Conservation (phyloP, 2,113 vertebrate species). For the Lipophrys pholis region DNA sequence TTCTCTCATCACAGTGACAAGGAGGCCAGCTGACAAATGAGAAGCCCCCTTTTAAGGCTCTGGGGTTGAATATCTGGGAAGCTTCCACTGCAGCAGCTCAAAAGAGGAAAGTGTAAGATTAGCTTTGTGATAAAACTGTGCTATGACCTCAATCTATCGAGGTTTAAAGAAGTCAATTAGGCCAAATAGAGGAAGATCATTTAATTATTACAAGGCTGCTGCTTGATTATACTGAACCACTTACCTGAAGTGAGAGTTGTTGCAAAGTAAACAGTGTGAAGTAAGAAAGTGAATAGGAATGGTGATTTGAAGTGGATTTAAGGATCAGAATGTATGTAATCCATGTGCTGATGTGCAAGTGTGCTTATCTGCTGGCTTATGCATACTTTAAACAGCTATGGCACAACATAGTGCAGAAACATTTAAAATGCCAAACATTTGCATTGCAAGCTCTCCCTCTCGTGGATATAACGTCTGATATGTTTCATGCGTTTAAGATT, state of each 20-base stretch:
- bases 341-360: not conserved
- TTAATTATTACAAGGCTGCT: not conserved
- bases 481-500: slow-evolving; percentile 59
- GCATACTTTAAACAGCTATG: not conserved
- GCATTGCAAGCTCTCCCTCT: slow-evolving; percentile 22
- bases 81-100: slow-evolving; percentile 61
- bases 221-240: not conserved
- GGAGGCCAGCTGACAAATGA: slow-evolving; percentile 65
- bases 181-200: slow-evolving; percentile 12
- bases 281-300: slow-evolving; percentile 6
- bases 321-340: not conserved
- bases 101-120: slow-evolving; percentile 78
- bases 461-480: slow-evolving; percentile 22
- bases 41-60: slow-evolving; percentile 72
- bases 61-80: slow-evolving; percentile 58
- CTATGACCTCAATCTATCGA: slow-evolving; percentile 54
- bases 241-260: slow-evolving; percentile 35
- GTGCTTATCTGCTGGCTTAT: not conserved
- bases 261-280: slow-evolving; percentile 32
- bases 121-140: slow-evolving; percentile 62
- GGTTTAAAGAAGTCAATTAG: slow-evolving; percentile 26
- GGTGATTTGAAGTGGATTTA: not conserved
- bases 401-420: slow-evolving; percentile 26
- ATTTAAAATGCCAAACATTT: slow-evolving; percentile 5
- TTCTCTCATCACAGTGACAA: slow-evolving; percentile 37